Percentiles rank a stretch among this genome's conserved stretches.
phyloP scores from a whole-genome alignment of 2,113 vertebrate species.

The Mesoclemmys tuberculata region DNA sequence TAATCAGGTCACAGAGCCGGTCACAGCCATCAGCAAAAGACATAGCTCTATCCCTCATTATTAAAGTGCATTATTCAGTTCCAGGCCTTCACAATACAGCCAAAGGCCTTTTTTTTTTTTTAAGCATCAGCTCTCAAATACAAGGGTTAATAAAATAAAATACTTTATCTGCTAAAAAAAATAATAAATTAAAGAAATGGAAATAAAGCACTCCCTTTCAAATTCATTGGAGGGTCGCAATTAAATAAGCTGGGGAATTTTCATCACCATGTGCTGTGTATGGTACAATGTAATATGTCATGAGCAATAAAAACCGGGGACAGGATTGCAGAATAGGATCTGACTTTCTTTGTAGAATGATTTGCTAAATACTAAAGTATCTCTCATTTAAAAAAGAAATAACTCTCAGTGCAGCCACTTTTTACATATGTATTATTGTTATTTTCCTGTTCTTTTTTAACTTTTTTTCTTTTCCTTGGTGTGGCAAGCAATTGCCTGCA shows the following conservation, averaged over 20 bases:
- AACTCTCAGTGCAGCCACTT: not conserved
- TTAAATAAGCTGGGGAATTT: constrained; percentile 65
- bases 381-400: not conserved
- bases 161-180: constrained; percentile 50
- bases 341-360: constrained; percentile 3
- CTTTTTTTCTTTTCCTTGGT: not conserved
- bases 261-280: constrained; percentile 1
- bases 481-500: not conserved
- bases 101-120: constrained; percentile 50
- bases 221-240: constrained; percentile 67
- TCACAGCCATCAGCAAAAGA: constrained; percentile 87
- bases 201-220: constrained; percentile 63
- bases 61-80: constrained; percentile 85
- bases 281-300: constrained; percentile 46
- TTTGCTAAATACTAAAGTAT: not conserved
- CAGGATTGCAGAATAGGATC: constrained; percentile 1
- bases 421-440: not conserved
- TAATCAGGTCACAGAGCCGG: constrained; percentile 91
- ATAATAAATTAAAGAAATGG: constrained; percentile 66
- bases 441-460: not conserved
- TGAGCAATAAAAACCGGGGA: constrained; percentile 6
- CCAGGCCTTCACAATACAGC: constrained; percentile 79
- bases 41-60: constrained; percentile 85
- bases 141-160: constrained; percentile 71
- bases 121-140: constrained; percentile 63